Percentiles rank a stretch among this genome's conserved stretches.
Evolutionary conservation across 2,888 invertebrate species (phyloP).

Genomic region (Chorisops tibialis): DNA sequence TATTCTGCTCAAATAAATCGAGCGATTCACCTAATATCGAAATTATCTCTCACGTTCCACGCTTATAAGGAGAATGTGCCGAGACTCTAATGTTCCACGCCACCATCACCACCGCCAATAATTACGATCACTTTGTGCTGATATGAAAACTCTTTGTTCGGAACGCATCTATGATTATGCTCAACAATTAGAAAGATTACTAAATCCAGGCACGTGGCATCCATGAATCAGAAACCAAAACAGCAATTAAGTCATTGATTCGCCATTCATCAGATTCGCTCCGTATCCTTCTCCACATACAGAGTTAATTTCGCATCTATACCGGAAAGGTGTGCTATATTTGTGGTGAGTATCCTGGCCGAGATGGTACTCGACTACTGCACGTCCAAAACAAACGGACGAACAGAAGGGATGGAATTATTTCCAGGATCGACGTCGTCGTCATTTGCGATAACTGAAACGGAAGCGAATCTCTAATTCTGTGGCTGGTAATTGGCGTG

Average conservation of each 20-base stretch:
- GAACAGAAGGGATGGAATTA: background rate
- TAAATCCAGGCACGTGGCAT: conserved; percentile 31
- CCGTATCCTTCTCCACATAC: background rate
- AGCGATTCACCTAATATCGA: too few relatives aligned
- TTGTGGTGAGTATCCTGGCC: too few relatives aligned
- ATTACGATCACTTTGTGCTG: conserved; percentile 4
- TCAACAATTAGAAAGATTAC: conserved; percentile 26
- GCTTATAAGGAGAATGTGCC: background rate
- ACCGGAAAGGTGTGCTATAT: too few relatives aligned
- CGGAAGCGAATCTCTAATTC: conserved; percentile 8
- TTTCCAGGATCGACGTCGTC: background rate
- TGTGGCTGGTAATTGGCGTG: conserved; percentile 28
- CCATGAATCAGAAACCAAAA: conserved; percentile 31
- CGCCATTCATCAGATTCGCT: conserved; percentile 22
- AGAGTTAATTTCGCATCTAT: conserved; percentile 14
- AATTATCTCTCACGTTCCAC: conserved; percentile 7
- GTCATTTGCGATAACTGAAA: background rate
- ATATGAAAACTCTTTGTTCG: conserved; percentile 1
- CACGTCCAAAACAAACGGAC: too few relatives aligned
- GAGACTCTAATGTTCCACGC: background rate
- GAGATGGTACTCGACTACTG: too few relatives aligned
- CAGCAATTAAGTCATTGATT: conserved; percentile 35
- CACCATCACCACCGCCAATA: background rate
- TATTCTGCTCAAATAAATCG: too few relatives aligned
- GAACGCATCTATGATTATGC: too few relatives aligned